A percentile compares a stretch with the other conserved stretches of the same genome.
Conservation (phyloP, 2,888 invertebrate genomes). For the Anthrax anthrax region DNA sequence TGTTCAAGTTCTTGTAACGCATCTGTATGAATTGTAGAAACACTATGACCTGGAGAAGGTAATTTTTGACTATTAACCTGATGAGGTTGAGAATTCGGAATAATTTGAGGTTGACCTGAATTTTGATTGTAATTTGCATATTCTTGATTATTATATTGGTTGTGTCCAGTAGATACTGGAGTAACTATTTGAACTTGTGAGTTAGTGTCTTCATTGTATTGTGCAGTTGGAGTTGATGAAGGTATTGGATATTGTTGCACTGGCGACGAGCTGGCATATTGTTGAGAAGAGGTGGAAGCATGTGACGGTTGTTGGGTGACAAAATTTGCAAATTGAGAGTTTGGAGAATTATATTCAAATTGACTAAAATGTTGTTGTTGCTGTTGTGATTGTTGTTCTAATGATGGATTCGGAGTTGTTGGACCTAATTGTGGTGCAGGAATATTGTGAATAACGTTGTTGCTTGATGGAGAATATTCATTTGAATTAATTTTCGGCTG, state of each 20-base stretch:
- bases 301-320: conserved; percentile 1
- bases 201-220: conserved; percentile 27
- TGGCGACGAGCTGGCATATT: not conserved
- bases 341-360: not conserved
- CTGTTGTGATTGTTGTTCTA: conserved; percentile 14
- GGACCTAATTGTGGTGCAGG: conserved; percentile 30
- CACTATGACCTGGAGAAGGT: conserved; percentile 18
- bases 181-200: conserved; percentile 32
- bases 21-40: conserved; percentile 31
- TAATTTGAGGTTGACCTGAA: conserved; percentile 19
- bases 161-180: conserved; percentile 22
- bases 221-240: conserved; percentile 19
- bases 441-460: conserved; percentile 29
- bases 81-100: conserved; percentile 21
- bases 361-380: conserved; percentile 15
- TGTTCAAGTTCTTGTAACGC: conserved; percentile 30
- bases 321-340: conserved; percentile 5
- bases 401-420: conserved; percentile 8
- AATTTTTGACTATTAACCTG: conserved; percentile 2
- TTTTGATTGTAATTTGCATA: not conserved
- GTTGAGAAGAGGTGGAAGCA: not conserved
- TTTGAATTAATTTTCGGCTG: conserved; percentile 8
- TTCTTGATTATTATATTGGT: not conserved
- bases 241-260: conserved; percentile 11
- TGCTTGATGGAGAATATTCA: conserved; percentile 12